Conservation (phyloP, 2,888 invertebrate species). For the Drosophila helvetica region DNA sequence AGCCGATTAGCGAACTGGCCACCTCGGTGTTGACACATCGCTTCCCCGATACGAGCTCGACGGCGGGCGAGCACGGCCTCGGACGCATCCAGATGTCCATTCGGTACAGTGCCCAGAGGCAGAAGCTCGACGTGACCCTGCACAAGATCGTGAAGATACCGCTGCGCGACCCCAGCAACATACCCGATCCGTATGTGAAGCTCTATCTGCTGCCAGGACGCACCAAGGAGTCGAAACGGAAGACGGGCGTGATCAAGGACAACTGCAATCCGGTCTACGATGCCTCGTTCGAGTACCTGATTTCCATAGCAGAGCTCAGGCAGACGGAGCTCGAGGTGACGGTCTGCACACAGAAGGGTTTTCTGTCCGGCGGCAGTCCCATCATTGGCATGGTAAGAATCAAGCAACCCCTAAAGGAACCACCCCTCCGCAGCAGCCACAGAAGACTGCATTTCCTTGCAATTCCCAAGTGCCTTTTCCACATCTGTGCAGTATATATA, state of each 20-base stretch:
- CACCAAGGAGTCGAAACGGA: conserved; percentile 93
- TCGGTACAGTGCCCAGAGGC: conserved; percentile 92
- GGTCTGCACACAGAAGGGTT: conserved; percentile 94
- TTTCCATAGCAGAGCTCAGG: conserved; percentile 91
- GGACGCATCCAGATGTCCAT: conserved; percentile 94
- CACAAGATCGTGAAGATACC: conserved; percentile 96
- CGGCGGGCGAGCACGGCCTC: conserved; percentile 89
- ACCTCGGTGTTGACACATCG: conserved; percentile 86
- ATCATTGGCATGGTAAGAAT: conserved; percentile 90
- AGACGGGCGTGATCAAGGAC: conserved; percentile 92
- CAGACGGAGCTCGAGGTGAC: conserved; percentile 92
- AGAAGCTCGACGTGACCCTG: conserved; percentile 92
- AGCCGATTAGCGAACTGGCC: conserved; percentile 62
- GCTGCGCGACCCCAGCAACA: conserved; percentile 90
- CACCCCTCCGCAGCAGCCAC: background rate
- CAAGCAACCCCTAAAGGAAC: conserved; percentile 7
- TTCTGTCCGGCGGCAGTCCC: conserved; percentile 91
- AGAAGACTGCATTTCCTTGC: background rate
- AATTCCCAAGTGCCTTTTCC: conserved; percentile 45
- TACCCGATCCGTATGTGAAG: conserved; percentile 96
- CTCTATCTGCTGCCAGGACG: conserved; percentile 93
- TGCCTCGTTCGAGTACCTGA: conserved; percentile 94
- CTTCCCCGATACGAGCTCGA: conserved; percentile 86
- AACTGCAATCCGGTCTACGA: conserved; percentile 96
- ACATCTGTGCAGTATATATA: conserved; percentile 21